Base-by-base conservation (phyloP, 1,140 invertebrate genomes). In the Bacillus rossius region DNA sequence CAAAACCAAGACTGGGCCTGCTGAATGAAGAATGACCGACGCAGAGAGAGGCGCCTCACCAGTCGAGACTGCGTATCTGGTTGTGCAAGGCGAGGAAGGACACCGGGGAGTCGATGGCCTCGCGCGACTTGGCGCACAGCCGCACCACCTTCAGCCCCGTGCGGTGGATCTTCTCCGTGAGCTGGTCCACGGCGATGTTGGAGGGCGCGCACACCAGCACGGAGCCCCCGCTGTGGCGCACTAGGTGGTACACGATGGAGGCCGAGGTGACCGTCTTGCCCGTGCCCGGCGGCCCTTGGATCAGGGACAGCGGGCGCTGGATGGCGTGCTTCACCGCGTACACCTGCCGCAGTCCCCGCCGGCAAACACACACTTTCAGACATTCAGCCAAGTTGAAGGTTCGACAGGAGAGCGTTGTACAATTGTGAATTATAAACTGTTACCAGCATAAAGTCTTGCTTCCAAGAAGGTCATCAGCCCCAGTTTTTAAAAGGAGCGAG, bases 261-360 rank as follows among this genome's bases (percentile, higher is more conserved):
- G 98, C 98, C 7, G 97, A 99, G 1, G 98, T 99, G 0, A 99
- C 97, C 0, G 98, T 99, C 77, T 99, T 99, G 1, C 97, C 96
- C 0, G 96, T 99, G 25, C 94, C 94, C 3, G 94, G 94, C 4
- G 88, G 87, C 1, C 87, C 94, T 82, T 99, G 98, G 68, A 99
- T 99, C 1, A 99, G 73, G 19, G 93, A 97, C 5, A 99, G 73
- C 0, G 97, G 96, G n/a, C 96, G 81, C 71, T 98, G 96, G 1
- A 99, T 79, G 0, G 96, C 97, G 71, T 98, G 96, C 71, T 98
- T 98, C 0, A 99, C 96, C n/a, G 98, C 98, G 76, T 96, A 98
- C 0, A 98, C 94, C 81, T 87, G 75, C n/a, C 66, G 66, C 49
- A n/a, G n/a, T n/a, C n/a, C n/a, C n/a, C n/a, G n/a, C n/a, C n/a